Conservation (phyloP, 2,113 vertebrate genomes). For the Ammodytes dubius region DNA sequence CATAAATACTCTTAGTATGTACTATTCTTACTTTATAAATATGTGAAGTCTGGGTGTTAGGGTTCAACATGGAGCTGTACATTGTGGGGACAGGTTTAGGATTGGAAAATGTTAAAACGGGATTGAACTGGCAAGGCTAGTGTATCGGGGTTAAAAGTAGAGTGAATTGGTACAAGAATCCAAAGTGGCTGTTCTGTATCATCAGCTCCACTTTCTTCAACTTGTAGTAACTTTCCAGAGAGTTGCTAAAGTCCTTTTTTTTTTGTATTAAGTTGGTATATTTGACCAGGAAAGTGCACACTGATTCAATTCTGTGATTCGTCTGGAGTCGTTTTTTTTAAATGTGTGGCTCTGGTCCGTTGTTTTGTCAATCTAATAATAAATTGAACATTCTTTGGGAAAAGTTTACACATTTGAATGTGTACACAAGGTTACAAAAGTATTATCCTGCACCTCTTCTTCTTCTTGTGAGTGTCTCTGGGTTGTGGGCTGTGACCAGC, state of each 20-base stretch:
- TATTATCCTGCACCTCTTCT: not conserved
- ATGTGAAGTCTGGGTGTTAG: too few relatives aligned
- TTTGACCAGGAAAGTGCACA: not conserved
- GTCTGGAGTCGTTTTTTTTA: too few relatives aligned
- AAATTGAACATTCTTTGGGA: not conserved
- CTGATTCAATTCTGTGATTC: not conserved
- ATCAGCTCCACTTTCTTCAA: not conserved
- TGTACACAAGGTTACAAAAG: not conserved
- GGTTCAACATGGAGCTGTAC: too few relatives aligned
- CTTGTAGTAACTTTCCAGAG: not conserved
- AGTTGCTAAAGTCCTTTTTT: not conserved
- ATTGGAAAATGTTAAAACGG: too few relatives aligned
- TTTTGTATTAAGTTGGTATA: not conserved
- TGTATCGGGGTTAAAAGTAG: not conserved
- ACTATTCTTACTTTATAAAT: too few relatives aligned
- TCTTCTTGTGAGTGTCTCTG: not conserved
- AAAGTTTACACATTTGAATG: not conserved
- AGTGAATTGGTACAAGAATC: not conserved
- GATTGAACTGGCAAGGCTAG: too few relatives aligned
- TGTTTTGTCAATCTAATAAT: not conserved
- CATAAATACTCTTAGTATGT: too few relatives aligned
- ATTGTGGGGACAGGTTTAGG: too few relatives aligned
- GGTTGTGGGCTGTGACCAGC: constrained; percentile 5
- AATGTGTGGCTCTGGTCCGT: not conserved
- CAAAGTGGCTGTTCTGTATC: not conserved